Conservation (phyloP, 2,113 vertebrate genomes). For the Maccullochella peelii region DNA sequence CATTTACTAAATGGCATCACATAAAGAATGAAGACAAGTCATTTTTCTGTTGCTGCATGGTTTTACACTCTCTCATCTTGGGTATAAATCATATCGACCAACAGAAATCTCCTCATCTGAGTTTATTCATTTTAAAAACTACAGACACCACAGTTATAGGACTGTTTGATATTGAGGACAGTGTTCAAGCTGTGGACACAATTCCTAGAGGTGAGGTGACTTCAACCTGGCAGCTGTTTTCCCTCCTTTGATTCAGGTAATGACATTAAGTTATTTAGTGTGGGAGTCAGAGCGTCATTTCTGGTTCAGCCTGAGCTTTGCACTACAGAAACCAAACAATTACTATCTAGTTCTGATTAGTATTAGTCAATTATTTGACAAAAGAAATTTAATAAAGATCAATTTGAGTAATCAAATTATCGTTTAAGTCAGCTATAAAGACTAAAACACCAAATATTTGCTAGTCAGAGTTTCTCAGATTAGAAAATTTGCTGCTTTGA, state of each 20-base stretch:
- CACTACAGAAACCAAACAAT: background rate
- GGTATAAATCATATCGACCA: background rate
- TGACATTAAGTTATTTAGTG: slow-evolving; percentile 23
- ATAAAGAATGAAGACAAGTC: slow-evolving; percentile 2
- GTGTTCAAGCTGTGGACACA: background rate
- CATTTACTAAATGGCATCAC: slow-evolving; percentile 45
- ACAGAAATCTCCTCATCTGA: background rate
- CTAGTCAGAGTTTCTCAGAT: background rate
- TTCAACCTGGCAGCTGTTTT: slow-evolving; percentile 37
- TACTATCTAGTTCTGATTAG: background rate
- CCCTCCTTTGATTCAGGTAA: slow-evolving; percentile 28
- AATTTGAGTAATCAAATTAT: background rate
- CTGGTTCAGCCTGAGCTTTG: background rate
- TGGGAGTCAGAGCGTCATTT: background rate
- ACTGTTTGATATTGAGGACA: slow-evolving; percentile 6
- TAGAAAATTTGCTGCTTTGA: background rate
- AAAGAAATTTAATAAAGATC: background rate
- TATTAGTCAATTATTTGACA: background rate
- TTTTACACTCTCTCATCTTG: background rate
- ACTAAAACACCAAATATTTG: background rate
- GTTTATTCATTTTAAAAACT: background rate
- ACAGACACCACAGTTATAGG: background rate
- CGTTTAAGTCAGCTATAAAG: background rate
- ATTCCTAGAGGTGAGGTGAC: slow-evolving; percentile 10
- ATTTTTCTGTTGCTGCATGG: background rate